phyloP scores from a whole-genome alignment of 2,797 vertebrate genomes.

The Bradypus variegatus region DNA sequence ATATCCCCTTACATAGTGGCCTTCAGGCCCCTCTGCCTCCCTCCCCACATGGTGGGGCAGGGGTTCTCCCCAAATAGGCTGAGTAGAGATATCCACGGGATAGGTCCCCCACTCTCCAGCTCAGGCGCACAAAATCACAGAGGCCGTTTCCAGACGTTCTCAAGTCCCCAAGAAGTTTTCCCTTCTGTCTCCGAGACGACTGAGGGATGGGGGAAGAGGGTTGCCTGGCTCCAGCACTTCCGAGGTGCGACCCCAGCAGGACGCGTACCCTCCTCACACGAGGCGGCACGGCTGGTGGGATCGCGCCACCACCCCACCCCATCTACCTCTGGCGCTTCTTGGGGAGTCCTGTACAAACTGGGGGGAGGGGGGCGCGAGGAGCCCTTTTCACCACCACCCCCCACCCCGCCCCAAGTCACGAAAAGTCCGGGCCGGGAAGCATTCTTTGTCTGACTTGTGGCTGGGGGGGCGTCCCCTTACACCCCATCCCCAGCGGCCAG shows the following conservation, averaged over 20 bases:
- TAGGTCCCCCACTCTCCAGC: neutral
- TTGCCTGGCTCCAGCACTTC: neutral
- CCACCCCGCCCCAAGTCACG: slow-evolving; percentile 15
- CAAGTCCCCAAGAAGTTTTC: slow-evolving; percentile 61
- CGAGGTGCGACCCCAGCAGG: neutral
- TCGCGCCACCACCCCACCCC: neutral
- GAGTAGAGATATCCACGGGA: neutral
- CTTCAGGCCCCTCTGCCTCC: neutral
- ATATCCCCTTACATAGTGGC: neutral
- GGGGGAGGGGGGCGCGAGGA: neutral
- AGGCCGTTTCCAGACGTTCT: slow-evolving; percentile 19
- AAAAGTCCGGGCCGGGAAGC: slow-evolving; percentile 48
- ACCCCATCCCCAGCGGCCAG: slow-evolving; percentile 53
- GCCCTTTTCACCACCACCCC: slow-evolving; percentile 29
- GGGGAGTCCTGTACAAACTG: slow-evolving; percentile 19
- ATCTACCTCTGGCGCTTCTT: neutral
- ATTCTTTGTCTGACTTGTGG: slow-evolving; percentile 62
- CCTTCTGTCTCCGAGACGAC: neutral
- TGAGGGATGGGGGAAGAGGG: neutral
- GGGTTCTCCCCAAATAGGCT: neutral
- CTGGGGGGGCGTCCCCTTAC: slow-evolving; percentile 43
- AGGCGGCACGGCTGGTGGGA: neutral
- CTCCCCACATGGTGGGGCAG: too few relatives aligned
- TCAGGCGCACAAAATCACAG: slow-evolving; percentile 16
- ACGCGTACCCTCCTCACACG: neutral